These are phyloP conservation scores for Florisuga fusca DNA, from an alignment of 2,797 vertebrate species.

Conservation along the genomic window DNA sequence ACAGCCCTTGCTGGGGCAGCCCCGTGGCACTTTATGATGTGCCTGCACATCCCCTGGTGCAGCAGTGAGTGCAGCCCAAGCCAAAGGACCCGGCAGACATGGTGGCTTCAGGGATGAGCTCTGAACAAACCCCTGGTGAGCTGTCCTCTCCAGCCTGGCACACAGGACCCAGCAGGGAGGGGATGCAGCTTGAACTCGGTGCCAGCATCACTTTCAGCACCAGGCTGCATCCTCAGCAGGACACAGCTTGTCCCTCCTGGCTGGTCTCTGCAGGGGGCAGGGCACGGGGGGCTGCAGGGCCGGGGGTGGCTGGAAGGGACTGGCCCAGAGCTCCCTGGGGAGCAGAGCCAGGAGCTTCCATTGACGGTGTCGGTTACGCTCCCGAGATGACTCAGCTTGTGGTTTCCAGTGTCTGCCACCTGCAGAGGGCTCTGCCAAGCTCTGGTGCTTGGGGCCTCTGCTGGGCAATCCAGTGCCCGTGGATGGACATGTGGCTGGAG, in stretches of 20 bases:
- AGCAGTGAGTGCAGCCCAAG: fast-evolving
- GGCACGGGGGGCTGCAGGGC: not conserved
- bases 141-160: not conserved
- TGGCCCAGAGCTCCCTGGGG: not conserved
- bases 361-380: not conserved
- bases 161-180: not conserved
- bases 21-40: fast-evolving
- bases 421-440: not conserved
- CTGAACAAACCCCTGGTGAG: not conserved
- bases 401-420: constrained; percentile 23
- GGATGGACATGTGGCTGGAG: not conserved
- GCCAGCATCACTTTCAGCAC: too few species aligned
- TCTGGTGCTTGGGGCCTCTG: fast-evolving
- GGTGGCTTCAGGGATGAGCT: not conserved
- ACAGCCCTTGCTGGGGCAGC: not conserved
- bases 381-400: constrained; percentile 21
- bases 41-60: fast-evolving
- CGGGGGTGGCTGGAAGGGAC: not conserved
- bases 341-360: constrained; percentile 21
- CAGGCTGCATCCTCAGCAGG: not conserved
- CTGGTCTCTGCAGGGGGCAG: not conserved
- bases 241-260: fast-evolving
- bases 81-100: not conserved
- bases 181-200: not conserved
- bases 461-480: not conserved